phyloP scores from a whole-genome alignment of 2,113 vertebrate species.

The Riparia riparia region DNA sequence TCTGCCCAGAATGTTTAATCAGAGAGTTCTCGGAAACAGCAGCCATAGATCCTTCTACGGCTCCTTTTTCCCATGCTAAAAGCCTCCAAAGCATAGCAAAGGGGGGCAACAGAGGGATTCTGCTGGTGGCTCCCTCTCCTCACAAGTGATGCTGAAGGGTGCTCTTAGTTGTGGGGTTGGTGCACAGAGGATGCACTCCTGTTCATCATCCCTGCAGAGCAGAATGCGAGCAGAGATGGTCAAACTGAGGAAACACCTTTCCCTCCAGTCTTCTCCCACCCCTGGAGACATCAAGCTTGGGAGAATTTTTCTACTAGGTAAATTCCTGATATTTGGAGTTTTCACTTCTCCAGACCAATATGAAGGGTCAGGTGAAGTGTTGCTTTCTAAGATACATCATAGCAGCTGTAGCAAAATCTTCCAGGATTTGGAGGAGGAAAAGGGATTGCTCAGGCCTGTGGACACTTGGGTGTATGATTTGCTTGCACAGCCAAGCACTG shows the following conservation, averaged over 20 bases:
- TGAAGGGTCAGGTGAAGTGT: neutral
- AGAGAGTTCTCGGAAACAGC: neutral
- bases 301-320: neutral
- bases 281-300: neutral
- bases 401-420: neutral
- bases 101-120: neutral
- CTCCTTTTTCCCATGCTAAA: neutral
- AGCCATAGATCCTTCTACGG: neutral
- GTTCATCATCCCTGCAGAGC: neutral
- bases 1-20: neutral
- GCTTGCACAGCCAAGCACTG: neutral
- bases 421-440: neutral
- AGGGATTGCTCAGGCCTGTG: fast-evolving
- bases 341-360: neutral
- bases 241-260: neutral
- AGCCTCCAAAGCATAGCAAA: neutral
- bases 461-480: neutral
- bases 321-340: neutral
- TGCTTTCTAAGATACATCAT: neutral
- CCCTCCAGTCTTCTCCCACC: neutral
- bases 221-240: neutral
- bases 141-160: neutral
- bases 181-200: neutral
- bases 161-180: neutral
- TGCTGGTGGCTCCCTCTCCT: neutral